Conservation (phyloP, 2,113 vertebrate species). For the Leucopsar rothschildi region DNA sequence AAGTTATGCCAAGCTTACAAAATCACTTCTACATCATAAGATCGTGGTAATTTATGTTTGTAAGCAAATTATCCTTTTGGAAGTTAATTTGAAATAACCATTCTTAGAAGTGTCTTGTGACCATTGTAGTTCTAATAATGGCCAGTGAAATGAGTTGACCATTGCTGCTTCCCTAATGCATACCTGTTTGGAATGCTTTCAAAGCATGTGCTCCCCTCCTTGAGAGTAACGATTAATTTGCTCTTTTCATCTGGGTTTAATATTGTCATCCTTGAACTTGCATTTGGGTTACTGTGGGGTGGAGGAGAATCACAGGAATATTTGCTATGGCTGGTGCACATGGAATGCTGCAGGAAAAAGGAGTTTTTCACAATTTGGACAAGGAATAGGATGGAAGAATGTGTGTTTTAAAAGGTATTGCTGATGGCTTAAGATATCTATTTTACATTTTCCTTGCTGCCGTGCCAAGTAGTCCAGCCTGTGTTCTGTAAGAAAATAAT, state of each 20-base stretch:
- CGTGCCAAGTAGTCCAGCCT: neutral
- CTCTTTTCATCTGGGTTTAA: neutral
- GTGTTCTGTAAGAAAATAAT: neutral
- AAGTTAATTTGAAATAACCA: neutral
- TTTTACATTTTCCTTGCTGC: neutral
- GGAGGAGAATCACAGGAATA: neutral
- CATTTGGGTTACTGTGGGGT: neutral
- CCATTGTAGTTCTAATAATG: neutral
- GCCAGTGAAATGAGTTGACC: neutral
- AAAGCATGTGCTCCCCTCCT: neutral
- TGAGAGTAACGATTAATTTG: neutral
- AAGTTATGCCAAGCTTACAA: neutral
- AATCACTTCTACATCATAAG: neutral
- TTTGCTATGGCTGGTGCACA: neutral
- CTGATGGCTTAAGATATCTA: neutral
- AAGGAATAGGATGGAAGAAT: neutral
- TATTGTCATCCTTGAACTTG: neutral
- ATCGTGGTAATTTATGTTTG: neutral
- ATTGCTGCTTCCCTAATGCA: neutral
- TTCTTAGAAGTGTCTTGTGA: neutral
- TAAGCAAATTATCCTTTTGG: neutral
- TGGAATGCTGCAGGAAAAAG: neutral
- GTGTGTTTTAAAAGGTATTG: neutral
- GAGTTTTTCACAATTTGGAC: neutral
- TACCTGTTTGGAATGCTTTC: neutral